Evolutionary conservation across 2,797 vertebrate species (phyloP).

Genomic region (Poeciliopsis gracilis): DNA sequence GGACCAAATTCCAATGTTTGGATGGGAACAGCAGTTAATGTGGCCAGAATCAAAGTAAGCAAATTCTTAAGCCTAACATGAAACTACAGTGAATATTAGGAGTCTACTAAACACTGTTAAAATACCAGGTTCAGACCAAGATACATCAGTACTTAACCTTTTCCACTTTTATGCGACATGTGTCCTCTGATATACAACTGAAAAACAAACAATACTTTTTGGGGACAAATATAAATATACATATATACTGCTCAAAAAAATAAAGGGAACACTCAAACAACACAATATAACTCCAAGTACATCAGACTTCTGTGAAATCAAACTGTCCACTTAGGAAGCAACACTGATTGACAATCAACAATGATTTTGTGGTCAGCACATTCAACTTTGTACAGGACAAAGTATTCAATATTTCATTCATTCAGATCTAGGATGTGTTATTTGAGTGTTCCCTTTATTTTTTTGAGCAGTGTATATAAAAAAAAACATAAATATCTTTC

Average conservation of each 20-base stretch:
- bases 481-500: not conserved
- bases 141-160: not conserved
- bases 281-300: too few relatives aligned
- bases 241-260: too few relatives aligned
- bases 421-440: too few relatives aligned
- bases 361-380: too few relatives aligned
- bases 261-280: too few relatives aligned
- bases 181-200: not conserved
- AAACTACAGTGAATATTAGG: not conserved
- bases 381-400: too few relatives aligned
- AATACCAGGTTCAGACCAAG: not conserved
- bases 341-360: too few relatives aligned
- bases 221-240: not conserved
- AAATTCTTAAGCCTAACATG: not conserved
- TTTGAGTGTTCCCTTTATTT: too few relatives aligned
- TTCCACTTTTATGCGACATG: not conserved
- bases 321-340: too few relatives aligned
- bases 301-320: too few relatives aligned
- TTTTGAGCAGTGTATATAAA: too few relatives aligned
- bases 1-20: slow-evolving; percentile 6
- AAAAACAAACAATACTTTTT: not conserved
- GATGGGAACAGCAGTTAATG: not conserved
- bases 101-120: not conserved
- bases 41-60: slow-evolving; percentile 11
- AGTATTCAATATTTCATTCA: too few relatives aligned